phyloP scores from a whole-genome alignment of 2,797 vertebrate genomes.

The Babyrousa celebensis region DNA sequence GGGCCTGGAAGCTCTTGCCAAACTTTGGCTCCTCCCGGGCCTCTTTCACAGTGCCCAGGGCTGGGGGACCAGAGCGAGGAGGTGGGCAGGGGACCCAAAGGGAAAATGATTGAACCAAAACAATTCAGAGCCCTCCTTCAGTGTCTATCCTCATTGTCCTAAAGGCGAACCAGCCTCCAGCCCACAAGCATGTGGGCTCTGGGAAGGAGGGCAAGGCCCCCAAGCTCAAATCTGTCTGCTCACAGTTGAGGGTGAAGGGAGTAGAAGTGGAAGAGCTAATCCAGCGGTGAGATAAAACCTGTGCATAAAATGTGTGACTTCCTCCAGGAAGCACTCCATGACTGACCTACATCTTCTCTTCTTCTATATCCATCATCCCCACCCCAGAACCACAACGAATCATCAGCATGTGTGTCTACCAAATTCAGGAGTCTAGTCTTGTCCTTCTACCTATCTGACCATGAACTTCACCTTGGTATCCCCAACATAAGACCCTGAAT shows the following conservation, averaged over 20 bases:
- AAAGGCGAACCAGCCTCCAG: background rate
- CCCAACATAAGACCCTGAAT: background rate
- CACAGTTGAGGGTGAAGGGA: background rate
- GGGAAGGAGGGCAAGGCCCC: background rate
- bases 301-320: background rate
- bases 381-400: background rate
- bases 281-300: background rate
- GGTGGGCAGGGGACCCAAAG: background rate
- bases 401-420: background rate
- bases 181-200: background rate
- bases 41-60: background rate
- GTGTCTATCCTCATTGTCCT: background rate
- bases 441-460: background rate
- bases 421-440: background rate
- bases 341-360: background rate
- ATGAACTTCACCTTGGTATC: background rate
- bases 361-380: background rate
- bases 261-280: background rate
- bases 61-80: background rate
- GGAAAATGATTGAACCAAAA: background rate
- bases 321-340: background rate
- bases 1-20: background rate
- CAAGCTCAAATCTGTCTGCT: background rate
- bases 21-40: background rate
- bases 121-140: background rate